A percentile compares a stretch with the other conserved stretches of the same genome.
phyloP scores from a whole-genome alignment of 2,888 invertebrate genomes.

The Aplocera efformata region DNA sequence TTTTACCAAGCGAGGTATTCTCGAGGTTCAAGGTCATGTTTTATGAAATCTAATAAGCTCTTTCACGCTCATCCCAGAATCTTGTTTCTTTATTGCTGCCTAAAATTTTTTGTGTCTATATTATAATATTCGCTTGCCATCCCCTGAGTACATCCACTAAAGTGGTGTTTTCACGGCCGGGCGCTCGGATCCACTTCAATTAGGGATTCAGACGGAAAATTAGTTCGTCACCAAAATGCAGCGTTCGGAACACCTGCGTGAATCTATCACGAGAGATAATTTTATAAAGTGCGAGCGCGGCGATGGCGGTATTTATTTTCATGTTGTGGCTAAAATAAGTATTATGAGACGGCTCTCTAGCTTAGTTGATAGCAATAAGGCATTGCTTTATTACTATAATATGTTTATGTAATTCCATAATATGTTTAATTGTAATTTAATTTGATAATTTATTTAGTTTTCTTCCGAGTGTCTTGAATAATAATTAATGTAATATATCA shows the following conservation, averaged over 20 bases:
- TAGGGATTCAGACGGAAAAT: constrained; percentile 35
- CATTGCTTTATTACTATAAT: too few species aligned
- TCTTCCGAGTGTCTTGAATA: too few species aligned
- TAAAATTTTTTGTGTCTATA: not conserved
- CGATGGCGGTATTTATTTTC: constrained; percentile 1
- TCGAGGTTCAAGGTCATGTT: too few species aligned
- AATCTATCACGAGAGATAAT: constrained; percentile 1
- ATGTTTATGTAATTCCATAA: too few species aligned
- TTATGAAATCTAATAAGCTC: too few species aligned
- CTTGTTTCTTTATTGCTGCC: not conserved
- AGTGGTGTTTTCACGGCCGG: constrained; percentile 27
- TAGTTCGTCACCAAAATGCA: constrained; percentile 28
- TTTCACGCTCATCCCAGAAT: too few species aligned
- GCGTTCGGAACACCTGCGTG: constrained; percentile 6
- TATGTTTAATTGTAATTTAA: too few species aligned
- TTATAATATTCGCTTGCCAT: not conserved
- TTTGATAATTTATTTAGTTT: too few species aligned
- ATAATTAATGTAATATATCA: too few species aligned
- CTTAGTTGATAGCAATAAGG: too few species aligned
- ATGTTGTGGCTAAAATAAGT: not conserved
- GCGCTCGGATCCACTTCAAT: constrained; percentile 31
- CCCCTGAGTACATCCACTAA: constrained; percentile 12
- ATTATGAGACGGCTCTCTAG: too few species aligned
- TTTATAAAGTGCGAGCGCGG: constrained; percentile 3
- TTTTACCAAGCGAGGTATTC: too few species aligned